Evolutionary conservation across 2,888 invertebrate species (phyloP), one percentile per base, ranked within the genome.

Genomic region (Abrostola tripartita): DNA sequence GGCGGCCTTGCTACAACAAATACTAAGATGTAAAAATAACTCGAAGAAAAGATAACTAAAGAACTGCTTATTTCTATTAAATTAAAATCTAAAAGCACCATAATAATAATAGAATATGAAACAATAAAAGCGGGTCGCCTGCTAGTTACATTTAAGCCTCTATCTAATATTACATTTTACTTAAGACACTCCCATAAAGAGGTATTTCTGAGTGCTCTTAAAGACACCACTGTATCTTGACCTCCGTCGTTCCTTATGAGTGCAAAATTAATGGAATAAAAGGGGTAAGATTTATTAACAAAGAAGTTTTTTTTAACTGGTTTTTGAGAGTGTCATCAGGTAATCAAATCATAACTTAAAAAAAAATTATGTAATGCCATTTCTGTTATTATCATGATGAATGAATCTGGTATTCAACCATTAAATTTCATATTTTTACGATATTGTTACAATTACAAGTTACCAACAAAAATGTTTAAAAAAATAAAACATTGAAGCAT

Each of bases 141-240:
- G 52, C 56, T 67, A 55, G 52, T 56, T 52, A 67, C 55, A 63
- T 67, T 67, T 63, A 62, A 59, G 55, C 52, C 58, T 36, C 53
- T 55, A 59, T 67, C 59, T 67, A 67, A 63, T 59, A 67, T 59
- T 24, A 67, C 56, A 63, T 67, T 62, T 59, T 55, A 54, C 58
- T 55, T 56, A 52, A 60, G 62, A 60, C 47, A 47, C 49, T 59
- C 52, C 55, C 55, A 49, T 62, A 24, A 24, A 24, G 44, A 24
- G 24, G 24, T 41, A 41, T n/a, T 24, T 7, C 44, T 24, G 9
- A 47, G 14, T 24, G 41, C 41, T 41, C 14, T 44, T 2, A 47
- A 44, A 24, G 24, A 24, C 24, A 47, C 24, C 44, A 14, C 8
- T 24, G 24, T 9, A 47, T 47, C 12, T 47, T 47, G 24, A 47